A percentile compares a stretch with the other conserved stretches of the same genome.
Evolutionary conservation across 2,113 vertebrate genomes (phyloP).

Genomic region (Clarias magur): DNA sequence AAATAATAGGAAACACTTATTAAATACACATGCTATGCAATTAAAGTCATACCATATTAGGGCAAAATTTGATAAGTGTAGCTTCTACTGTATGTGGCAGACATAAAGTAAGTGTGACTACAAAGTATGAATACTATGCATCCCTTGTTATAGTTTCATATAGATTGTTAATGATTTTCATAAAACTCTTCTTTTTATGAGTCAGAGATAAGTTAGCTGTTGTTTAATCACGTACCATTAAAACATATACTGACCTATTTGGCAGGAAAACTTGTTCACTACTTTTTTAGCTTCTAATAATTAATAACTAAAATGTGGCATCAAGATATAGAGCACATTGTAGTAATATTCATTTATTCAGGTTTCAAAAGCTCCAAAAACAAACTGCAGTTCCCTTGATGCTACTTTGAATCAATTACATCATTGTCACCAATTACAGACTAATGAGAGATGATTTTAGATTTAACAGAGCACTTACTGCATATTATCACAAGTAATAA

Average conservation of each 20-base stretch:
- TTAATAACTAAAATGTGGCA: too few species aligned
- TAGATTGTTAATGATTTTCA: background rate
- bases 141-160: background rate
- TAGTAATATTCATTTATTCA: background rate
- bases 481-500: background rate
- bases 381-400: background rate
- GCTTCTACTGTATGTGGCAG: background rate
- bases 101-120: background rate
- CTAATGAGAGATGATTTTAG: background rate
- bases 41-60: too few species aligned
- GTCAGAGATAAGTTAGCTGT: background rate
- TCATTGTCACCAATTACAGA: background rate
- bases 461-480: background rate
- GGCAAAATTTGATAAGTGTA: background rate
- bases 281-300: background rate
- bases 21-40: background rate
- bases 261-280: background rate
- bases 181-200: background rate
- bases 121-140: background rate
- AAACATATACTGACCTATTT: too few species aligned
- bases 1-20: background rate
- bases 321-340: background rate
- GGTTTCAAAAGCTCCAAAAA: background rate
- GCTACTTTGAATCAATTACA: background rate
- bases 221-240: background rate